Conservation (phyloP, 2,113 vertebrate genomes). For the Danionella cerebrum region DNA sequence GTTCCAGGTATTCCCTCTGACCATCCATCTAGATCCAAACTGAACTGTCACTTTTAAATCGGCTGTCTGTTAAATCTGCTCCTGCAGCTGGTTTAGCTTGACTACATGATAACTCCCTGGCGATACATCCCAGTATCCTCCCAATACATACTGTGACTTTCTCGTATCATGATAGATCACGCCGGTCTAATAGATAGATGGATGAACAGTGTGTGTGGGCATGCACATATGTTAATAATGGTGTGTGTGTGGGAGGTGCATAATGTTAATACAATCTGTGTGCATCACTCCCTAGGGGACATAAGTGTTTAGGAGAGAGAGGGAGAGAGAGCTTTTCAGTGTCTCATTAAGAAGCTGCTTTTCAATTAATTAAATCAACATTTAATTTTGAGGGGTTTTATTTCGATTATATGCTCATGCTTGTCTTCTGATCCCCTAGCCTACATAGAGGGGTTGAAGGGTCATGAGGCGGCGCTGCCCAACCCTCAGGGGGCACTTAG, state of each 20-base stretch:
- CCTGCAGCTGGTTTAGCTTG: too few relatives aligned
- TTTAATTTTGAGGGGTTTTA: constrained; percentile 12
- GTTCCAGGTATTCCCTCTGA: too few relatives aligned
- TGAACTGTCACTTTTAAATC: too few relatives aligned
- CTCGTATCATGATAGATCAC: too few relatives aligned
- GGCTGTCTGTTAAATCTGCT: too few relatives aligned
- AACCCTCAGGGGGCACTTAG: constrained; percentile 27
- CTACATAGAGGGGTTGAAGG: neutral
- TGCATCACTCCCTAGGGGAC: constrained; percentile 11
- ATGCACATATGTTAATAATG: neutral
- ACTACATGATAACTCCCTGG: too few relatives aligned
- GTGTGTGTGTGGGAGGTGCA: constrained; percentile 3
- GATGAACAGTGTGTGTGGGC: neutral
- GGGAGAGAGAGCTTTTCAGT: constrained; percentile 1
- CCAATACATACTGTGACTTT: too few relatives aligned
- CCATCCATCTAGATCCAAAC: too few relatives aligned
- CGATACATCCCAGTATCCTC: too few relatives aligned
- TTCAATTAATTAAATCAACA: constrained; percentile 10
- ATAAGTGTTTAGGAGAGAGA: neutral
- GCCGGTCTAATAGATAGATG: too few relatives aligned
- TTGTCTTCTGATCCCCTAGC: constrained; percentile 12
- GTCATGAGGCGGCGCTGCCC: constrained; percentile 9
- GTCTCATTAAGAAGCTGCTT: constrained; percentile 13
- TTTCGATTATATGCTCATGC: constrained; percentile 6
- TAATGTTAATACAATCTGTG: constrained; percentile 32